Percentiles rank a stretch among this genome's conserved stretches.
phyloP scores from a whole-genome alignment of 2,113 vertebrate genomes.

The Nothobranchius kuhntae region DNA sequence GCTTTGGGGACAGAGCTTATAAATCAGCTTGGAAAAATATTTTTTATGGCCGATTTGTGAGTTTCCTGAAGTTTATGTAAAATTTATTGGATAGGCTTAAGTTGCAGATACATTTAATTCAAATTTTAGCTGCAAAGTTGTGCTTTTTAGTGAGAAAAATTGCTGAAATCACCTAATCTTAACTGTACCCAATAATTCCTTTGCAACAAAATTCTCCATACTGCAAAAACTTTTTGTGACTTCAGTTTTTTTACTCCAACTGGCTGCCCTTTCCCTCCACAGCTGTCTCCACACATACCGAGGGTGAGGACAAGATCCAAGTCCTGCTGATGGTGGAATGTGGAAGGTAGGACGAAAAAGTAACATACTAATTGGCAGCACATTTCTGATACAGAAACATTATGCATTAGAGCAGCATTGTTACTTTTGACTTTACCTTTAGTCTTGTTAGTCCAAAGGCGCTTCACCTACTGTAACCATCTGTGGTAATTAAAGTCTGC shows the following conservation, averaged over 20 bases:
- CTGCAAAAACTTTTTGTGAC: conserved; percentile 1
- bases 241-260: conserved; percentile 7
- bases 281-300: conserved; percentile 87
- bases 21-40: no score
- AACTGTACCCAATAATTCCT: not conserved
- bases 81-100: conserved; percentile 20
- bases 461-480: conserved; percentile 48
- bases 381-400: conserved; percentile 16
- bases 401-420: conserved; percentile 30
- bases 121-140: not conserved
- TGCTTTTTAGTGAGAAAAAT: conserved; percentile 8
- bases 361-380: conserved; percentile 29
- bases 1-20: no score
- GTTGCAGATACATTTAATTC: conserved; percentile 1
- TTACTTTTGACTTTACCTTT: conserved; percentile 38
- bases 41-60: no score
- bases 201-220: not conserved
- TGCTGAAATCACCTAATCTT: conserved; percentile 27
- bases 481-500: conserved; percentile 48
- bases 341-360: conserved; percentile 83
- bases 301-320: conserved; percentile 90
- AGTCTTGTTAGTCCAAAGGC: conserved; percentile 57
- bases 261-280: not conserved
- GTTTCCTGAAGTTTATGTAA: not conserved
- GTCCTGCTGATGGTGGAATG: conserved; percentile 92